Percentiles rank a stretch among this genome's conserved stretches.
phyloP scores from a whole-genome alignment of 35 echinoderm and acorn worm genomes.

The Ophioderma brevispina region DNA sequence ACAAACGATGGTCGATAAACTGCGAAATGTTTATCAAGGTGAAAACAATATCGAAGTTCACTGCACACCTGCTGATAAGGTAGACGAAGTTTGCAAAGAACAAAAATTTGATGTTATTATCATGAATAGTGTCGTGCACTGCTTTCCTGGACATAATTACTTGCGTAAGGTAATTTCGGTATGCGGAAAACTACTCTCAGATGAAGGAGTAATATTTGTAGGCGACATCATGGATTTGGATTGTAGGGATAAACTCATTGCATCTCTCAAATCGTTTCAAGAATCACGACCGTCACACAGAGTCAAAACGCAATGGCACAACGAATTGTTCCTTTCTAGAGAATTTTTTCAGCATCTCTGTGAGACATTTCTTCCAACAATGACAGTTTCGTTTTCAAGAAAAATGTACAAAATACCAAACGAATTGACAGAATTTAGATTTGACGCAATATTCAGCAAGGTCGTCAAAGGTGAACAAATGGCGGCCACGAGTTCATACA shows the following conservation, averaged over 20 bases:
- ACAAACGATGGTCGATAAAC: conserved; percentile 8
- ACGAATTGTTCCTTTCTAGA: conserved; percentile 14
- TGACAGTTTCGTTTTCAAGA: not conserved
- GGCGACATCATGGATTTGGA: conserved; percentile 21
- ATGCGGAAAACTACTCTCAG: not conserved
- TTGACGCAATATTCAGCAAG: not conserved
- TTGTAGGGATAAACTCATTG: not conserved
- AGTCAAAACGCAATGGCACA: conserved; percentile 8
- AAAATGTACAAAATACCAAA: conserved; percentile 15
- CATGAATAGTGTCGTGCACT: conserved; percentile 28
- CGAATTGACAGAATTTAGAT: conserved; percentile 23
- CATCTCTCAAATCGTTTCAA: not conserved
- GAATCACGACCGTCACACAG: not conserved
- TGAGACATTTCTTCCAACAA: not conserved
- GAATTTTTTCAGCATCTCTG: conserved; percentile 21
- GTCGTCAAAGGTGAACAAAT: not conserved
- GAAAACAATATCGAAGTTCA: not conserved
- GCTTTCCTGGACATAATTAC: conserved; percentile 14
- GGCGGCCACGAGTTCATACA: not conserved
- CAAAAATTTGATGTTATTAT: conserved; percentile 12
- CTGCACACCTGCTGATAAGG: conserved; percentile 13
- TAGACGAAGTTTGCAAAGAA: not conserved
- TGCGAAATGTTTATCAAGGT: conserved; percentile 2
- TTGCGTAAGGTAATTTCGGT: conserved; percentile 5
- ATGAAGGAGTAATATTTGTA: conserved; percentile 12